Base-by-base conservation (phyloP, 2,797 vertebrate species). In the Oreochromis grahami region DNA sequence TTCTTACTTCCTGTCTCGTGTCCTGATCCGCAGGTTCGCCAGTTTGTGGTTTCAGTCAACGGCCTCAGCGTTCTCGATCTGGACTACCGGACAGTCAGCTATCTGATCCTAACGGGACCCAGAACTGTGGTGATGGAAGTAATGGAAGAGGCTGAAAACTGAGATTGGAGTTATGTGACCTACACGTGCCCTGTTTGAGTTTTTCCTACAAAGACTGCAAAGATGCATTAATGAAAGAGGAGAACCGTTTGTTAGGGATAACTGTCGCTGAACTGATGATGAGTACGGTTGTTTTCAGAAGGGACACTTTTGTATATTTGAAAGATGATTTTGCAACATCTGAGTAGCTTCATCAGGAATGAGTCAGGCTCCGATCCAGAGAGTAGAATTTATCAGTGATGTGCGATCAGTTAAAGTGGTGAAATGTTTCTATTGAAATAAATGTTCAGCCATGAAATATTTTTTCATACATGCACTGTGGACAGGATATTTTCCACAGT, bases 101-200 rank as follows among this genome's bases (percentile, higher is more conserved):
- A 97, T 51, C 96, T 98, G 88, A 98, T 99, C 88, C 94, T 99
- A 12, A 99, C 97, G 0, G 98, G 98, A 6, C 98, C 98, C 11
- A 95, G 97, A 34, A 98, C 97, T 0, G 95, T 99, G 48, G 97
- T 97, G 86, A 98, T 99, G 98, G 98, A 98, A 93, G 97, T 99
- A 81, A 98, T 98, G 98, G 97, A 99, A 91, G 97, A 98, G 91
- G 84, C 94, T 0, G 95, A 97, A 93, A 90, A 97, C 52, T 88
- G 87, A 36, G 19, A 41, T 29, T 7, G 1, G 29, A 19, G 80
- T 19, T 4, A 60, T 5, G 38, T 80, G 17, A 43, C 50, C 1
- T 4, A 1, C 6, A 4, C 5, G 14, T 15, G 3, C 7, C 41
- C 70, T 2, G 10, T 1, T 10, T 14, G 48, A 74, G 56, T 56